phyloP scores from a whole-genome alignment of 2,888 invertebrate genomes.

The Anorthoa munda region DNA sequence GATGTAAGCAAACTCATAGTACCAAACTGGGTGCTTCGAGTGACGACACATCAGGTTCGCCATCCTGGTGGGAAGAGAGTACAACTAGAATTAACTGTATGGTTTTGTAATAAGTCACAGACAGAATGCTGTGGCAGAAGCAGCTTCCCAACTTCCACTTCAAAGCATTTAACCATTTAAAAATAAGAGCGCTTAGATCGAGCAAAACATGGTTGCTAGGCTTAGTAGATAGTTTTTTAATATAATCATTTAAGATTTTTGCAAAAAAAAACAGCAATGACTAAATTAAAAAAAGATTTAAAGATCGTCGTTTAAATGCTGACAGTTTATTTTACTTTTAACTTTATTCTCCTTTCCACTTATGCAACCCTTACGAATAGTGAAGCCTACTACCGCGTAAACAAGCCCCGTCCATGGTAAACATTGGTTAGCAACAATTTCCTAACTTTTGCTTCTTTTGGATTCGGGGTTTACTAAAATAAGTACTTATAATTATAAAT shows the following conservation, averaged over 20 bases:
- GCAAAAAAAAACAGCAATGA: too few relatives aligned
- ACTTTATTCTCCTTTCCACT: background rate
- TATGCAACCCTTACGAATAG: background rate
- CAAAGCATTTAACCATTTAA: background rate
- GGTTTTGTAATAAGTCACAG: too few relatives aligned
- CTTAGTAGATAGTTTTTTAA: background rate
- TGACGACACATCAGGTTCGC: slow-evolving; percentile 91
- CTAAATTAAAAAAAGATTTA: too few relatives aligned
- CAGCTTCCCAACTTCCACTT: background rate
- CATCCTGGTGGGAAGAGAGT: slow-evolving; percentile 76
- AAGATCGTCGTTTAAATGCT: too few relatives aligned
- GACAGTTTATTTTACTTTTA: background rate
- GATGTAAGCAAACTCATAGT: slow-evolving; percentile 92
- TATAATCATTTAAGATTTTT: background rate
- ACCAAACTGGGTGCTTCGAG: slow-evolving; percentile 91
- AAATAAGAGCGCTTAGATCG: background rate
- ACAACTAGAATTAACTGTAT: background rate
- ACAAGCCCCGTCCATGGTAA: background rate
- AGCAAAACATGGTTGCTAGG: background rate
- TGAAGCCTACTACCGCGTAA: background rate
- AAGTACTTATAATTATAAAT: too few relatives aligned
- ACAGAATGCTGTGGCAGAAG: background rate
- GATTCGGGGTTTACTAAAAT: too few relatives aligned
- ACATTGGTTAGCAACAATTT: background rate
- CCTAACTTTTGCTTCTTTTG: too few relatives aligned